phyloP scores from a whole-genome alignment of 2,797 vertebrate genomes.

The Amblyopsis hoosieri region DNA sequence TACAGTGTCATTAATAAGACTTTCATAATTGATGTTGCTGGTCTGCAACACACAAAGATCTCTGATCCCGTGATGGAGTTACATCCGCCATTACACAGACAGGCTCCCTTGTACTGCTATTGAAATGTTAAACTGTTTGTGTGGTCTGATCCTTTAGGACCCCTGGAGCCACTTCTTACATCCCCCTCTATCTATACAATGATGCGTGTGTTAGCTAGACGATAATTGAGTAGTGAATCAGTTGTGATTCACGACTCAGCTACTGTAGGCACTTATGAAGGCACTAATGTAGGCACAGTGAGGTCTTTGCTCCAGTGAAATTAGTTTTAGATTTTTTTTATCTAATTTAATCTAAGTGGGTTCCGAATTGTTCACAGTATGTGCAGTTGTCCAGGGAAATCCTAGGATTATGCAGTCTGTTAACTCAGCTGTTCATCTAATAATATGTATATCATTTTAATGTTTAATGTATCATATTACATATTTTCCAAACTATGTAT shows the following conservation, averaged over 20 bases:
- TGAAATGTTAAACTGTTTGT: conserved; percentile 13
- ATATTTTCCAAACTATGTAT: conserved; percentile 19
- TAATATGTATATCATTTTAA: not conserved
- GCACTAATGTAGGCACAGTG: conserved; percentile 18
- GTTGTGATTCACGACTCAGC: conserved; percentile 19
- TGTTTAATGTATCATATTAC: conserved; percentile 22
- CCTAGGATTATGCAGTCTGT: not conserved
- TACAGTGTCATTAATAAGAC: not conserved
- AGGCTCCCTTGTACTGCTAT: not conserved
- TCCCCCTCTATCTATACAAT: conserved; percentile 53
- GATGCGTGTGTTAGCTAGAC: conserved; percentile 58
- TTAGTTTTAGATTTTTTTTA: not conserved
- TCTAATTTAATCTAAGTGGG: too few species aligned
- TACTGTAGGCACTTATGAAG: conserved; percentile 35
- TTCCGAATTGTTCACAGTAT: too few species aligned
- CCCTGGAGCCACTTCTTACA: conserved; percentile 27
- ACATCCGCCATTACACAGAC: too few species aligned
- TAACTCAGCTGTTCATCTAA: not conserved
- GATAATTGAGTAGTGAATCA: conserved; percentile 66
- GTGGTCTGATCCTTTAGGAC: conserved; percentile 32
- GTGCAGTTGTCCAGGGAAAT: too few species aligned
- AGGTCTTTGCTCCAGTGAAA: too few species aligned
- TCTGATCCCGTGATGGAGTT: too few species aligned
- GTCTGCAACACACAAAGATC: too few species aligned
- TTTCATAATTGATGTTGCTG: not conserved